Base-by-base conservation (phyloP, 2,797 vertebrate genomes). In the Urocyon cinereoargenteus region DNA sequence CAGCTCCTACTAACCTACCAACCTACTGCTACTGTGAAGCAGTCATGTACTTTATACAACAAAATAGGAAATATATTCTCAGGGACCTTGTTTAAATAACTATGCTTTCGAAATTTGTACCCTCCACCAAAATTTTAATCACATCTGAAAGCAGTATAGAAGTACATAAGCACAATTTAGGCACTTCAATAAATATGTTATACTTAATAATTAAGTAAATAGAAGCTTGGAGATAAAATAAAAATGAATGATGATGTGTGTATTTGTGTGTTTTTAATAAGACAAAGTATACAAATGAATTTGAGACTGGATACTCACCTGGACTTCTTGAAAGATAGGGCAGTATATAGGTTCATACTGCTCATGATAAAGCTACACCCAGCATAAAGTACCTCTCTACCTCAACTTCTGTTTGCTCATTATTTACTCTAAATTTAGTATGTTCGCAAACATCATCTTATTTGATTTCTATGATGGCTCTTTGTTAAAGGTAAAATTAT, bases 201-300 rank as follows among this genome's bases (percentile, higher is more conserved):
- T 53, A 59, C 18, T 68, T 59, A 66, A 81, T 66, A 66, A 81
- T 73, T 61, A 94, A 55, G 40, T 66, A 91, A 24, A 87, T 36
- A 66, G 22, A 75, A 90, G 24, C 26, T 64, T 90, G 12, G 34
- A 75, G 51, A 61, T 77, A 84, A 91, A 31, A 66, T 68, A 78
- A 94, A 84, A 94, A 45, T 72, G 77, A 90, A 13, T 53, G 7
- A 24, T 59, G 53, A 61, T n/a, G 15, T 89, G 3, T 62, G 8
- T 89, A 72, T 45, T 8, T 26, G 4, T 21, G n/a, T 81, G 53
- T 49, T 86, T 92, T 90, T 34, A 85, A 91, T 91, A 57, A 96
- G 22, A 64, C 68, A 92, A 89, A 94, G 24, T 19, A 86, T 10
- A 40, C 12, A 91, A 57, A 90, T 90, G 21, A 72, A 59, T 79